Evolutionary conservation across 2,113 vertebrate species (phyloP).

Genomic region (Datnioides undecimradiatus): DNA sequence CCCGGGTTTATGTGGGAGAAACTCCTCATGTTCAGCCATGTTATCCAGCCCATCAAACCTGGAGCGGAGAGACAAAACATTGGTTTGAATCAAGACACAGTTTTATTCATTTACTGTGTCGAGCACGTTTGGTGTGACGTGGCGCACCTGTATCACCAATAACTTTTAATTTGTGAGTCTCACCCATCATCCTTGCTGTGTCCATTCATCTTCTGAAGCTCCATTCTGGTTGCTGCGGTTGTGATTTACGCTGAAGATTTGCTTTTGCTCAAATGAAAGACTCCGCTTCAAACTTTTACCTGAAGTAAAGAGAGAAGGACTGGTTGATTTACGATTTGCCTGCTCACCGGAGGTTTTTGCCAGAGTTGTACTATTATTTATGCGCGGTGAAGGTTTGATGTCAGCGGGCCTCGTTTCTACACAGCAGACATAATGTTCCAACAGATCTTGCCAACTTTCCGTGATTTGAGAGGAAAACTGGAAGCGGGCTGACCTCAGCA

Average conservation of each 20-base stretch:
- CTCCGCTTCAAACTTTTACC: constrained; percentile 13
- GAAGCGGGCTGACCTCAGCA: background rate
- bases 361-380: background rate
- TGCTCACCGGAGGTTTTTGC: background rate
- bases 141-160: background rate
- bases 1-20: constrained; percentile 73
- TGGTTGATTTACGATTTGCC: background rate
- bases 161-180: constrained; percentile 7
- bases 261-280: constrained; percentile 10
- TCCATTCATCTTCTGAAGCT: constrained; percentile 83
- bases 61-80: background rate
- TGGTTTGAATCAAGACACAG: background rate
- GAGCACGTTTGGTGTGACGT: background rate
- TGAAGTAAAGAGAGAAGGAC: background rate
- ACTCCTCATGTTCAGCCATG: constrained; percentile 76
- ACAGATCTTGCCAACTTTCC: constrained; percentile 15
- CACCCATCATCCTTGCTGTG: constrained; percentile 77
- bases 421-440: background rate
- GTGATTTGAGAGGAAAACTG: background rate
- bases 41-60: constrained; percentile 80
- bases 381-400: background rate
- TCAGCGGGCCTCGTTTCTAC: background rate
- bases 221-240: constrained; percentile 66
- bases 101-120: no score
- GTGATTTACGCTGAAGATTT: background rate